Base-by-base conservation (phyloP, 2,888 invertebrate genomes). In the Phengaris arion region DNA sequence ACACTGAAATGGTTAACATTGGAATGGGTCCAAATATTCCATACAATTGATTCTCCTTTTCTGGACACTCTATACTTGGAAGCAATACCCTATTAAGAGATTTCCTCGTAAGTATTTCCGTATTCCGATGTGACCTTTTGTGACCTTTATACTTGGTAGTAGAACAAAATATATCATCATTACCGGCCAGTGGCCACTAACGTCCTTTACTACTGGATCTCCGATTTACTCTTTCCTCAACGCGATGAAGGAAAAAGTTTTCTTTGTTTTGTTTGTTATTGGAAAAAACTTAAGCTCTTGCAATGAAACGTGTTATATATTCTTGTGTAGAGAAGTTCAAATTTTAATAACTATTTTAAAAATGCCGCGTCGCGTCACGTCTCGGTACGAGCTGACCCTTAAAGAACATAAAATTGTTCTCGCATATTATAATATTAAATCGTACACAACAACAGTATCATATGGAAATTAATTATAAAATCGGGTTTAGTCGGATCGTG, bases 401-500 rank as follows among this genome's bases (percentile, higher is more conserved):
- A 2, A 2, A 52, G 9, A 52, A 52, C 12, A 64, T 35, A 12
- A 5, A 35, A 35, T 45, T 12, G 6, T 6, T 35, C 35, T 64
- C 64, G 15, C 13, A 6, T 64, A 35, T 35, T 59, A 22, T 64
- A 45, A 35, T 64, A 64, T 70, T 70, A 15, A 51, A 9, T 15
- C 70, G 22, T 12, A 72, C 72, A 54, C 22, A 46, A 48, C 48
- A 70, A 70, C 51, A 12, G 54, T 7, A 54, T 72, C 72, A 72
- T 52, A 35, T 72, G 12, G 9, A 54, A 72, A 72, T 72, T 72
- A 72, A 72, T 72, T 72, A 72, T 54, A 22, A 72, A 54, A 35
- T 7, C 15, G 72, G 52, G n/a, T 72, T 54, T 35, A 4, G 35
- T 35, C 54, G 54, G 22, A 54, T 72, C 54, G 35, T 7, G 64